These are phyloP conservation scores for Aulostomus chinensis DNA, from an alignment of 2,797 vertebrate species.

Conservation along the genomic window DNA sequence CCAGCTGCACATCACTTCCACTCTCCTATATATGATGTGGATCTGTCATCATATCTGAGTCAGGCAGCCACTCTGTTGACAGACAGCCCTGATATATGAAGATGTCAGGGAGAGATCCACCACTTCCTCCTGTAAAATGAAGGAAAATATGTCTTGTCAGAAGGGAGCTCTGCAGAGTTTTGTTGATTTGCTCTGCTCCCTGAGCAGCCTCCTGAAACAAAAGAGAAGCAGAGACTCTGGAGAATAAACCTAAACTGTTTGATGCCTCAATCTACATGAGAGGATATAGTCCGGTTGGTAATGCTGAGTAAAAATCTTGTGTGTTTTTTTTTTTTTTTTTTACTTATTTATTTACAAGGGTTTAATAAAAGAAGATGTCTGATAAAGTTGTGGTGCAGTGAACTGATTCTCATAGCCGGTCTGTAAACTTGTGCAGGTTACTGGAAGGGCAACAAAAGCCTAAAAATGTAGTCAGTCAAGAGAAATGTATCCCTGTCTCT, in stretches of 20 bases:
- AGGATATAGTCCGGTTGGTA: too few species aligned
- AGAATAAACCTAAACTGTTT: constrained; percentile 35
- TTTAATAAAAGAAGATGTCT: too few species aligned
- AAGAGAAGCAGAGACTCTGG: constrained; percentile 46
- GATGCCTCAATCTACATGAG: constrained; percentile 23
- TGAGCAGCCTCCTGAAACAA: constrained; percentile 45
- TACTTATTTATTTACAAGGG: too few species aligned
- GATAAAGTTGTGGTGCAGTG: too few species aligned
- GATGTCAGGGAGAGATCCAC: constrained; percentile 42
- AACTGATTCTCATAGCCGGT: too few species aligned
- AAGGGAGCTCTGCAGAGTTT: constrained; percentile 39
- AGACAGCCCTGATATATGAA: constrained; percentile 48
- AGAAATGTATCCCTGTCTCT: too few species aligned
- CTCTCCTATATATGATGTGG: constrained; percentile 18
- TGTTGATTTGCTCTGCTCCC: constrained; percentile 53
- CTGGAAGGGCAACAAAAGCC: too few species aligned
- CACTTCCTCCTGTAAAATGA: constrained; percentile 52
- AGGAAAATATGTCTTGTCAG: constrained; percentile 49
- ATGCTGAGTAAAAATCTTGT: too few species aligned
- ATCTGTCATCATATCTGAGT: constrained; percentile 60
- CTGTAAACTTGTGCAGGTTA: too few species aligned
- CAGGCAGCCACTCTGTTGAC: constrained; percentile 30
- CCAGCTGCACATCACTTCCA: constrained; percentile 20
- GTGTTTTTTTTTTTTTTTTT: too few species aligned
- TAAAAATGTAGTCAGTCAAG: too few species aligned